A percentile compares a stretch with the other conserved stretches of the same genome.
These are phyloP conservation scores for Setipinna tenuifilis DNA, from an alignment of 2,797 vertebrate species.

Conservation along the genomic window DNA sequence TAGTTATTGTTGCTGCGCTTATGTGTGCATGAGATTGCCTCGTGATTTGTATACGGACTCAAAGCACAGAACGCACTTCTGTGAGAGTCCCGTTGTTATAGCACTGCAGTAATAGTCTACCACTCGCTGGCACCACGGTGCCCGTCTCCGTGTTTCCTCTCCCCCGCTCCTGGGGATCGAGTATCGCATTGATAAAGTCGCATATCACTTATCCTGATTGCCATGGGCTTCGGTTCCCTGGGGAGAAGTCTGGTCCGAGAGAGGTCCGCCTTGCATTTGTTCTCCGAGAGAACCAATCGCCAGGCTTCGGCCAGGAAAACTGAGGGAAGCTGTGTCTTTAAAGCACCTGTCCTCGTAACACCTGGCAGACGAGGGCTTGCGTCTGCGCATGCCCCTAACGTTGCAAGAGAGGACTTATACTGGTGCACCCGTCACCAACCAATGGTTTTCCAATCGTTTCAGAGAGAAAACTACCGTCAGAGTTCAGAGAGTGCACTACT, in stretches of 20 bases:
- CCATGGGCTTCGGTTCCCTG: slow-evolving; percentile 54
- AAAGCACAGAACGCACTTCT: neutral
- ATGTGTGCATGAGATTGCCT: neutral
- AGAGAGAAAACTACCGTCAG: slow-evolving; percentile 78
- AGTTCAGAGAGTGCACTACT: slow-evolving; percentile 49
- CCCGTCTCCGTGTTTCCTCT: slow-evolving; percentile 59
- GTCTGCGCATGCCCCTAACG: slow-evolving; percentile 73
- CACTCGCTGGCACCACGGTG: slow-evolving; percentile 26
- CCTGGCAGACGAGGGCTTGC: slow-evolving; percentile 77
- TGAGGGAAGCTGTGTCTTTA: slow-evolving; percentile 47
- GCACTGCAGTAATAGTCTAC: neutral
- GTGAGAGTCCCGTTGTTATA: neutral
- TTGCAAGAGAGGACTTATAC: slow-evolving; percentile 57
- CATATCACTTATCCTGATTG: slow-evolving; percentile 65
- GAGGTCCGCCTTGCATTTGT: slow-evolving; percentile 41
- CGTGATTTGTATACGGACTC: neutral
- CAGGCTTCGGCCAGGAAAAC: slow-evolving; percentile 38
- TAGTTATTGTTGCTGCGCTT: neutral
- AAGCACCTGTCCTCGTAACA: slow-evolving; percentile 86
- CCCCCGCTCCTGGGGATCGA: slow-evolving; percentile 55
- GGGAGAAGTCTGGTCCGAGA: slow-evolving; percentile 51
- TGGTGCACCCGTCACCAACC: slow-evolving; percentile 58
- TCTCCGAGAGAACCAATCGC: slow-evolving; percentile 15
- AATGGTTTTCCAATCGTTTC: slow-evolving; percentile 61
- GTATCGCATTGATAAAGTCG: slow-evolving; percentile 64